Conservation (phyloP, 2,113 vertebrate genomes). For the Daboia siamensis region DNA sequence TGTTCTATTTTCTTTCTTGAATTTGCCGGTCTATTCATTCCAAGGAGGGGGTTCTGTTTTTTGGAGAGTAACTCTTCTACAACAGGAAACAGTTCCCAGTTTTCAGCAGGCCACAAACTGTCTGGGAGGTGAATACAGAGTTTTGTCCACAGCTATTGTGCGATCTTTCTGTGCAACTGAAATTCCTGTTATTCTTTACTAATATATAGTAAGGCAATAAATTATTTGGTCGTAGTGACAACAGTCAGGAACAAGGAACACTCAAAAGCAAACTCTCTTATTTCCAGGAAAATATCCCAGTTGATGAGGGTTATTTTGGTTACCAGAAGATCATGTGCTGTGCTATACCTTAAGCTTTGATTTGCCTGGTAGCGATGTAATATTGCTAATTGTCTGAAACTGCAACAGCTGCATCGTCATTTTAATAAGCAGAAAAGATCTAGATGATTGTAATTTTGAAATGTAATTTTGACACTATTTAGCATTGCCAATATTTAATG, state of each 20-base stretch:
- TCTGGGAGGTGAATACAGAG: neutral
- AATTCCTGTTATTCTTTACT: slow-evolving; percentile 32
- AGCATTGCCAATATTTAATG: slow-evolving; percentile 9
- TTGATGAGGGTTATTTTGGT: slow-evolving; percentile 5
- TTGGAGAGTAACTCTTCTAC: no score
- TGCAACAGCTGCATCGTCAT: slow-evolving; percentile 11
- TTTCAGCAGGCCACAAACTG: no score
- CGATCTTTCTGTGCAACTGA: slow-evolving; percentile 19
- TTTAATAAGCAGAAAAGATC: slow-evolving; percentile 24
- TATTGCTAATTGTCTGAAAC: slow-evolving; percentile 21
- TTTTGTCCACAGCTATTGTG: neutral
- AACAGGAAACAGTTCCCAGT: no score
- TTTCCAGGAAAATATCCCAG: slow-evolving; percentile 27
- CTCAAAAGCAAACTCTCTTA: neutral
- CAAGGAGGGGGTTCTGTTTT: no score
- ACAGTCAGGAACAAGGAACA: slow-evolving; percentile 12
- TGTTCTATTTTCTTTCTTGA: no score
- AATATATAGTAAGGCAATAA: slow-evolving; percentile 38
- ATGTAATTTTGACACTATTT: slow-evolving; percentile 16
- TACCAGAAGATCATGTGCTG: slow-evolving; percentile 31
- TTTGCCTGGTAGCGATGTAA: slow-evolving; percentile 21
- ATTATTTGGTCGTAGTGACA: slow-evolving; percentile 26
- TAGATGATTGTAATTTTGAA: slow-evolving; percentile 18
- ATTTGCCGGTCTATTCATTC: no score
- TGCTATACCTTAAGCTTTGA: slow-evolving; percentile 28